Evolutionary conservation across 2,888 invertebrate genomes (phyloP), one percentile per base, ranked within the genome.

Genomic region (Conus canariensis): DNA sequence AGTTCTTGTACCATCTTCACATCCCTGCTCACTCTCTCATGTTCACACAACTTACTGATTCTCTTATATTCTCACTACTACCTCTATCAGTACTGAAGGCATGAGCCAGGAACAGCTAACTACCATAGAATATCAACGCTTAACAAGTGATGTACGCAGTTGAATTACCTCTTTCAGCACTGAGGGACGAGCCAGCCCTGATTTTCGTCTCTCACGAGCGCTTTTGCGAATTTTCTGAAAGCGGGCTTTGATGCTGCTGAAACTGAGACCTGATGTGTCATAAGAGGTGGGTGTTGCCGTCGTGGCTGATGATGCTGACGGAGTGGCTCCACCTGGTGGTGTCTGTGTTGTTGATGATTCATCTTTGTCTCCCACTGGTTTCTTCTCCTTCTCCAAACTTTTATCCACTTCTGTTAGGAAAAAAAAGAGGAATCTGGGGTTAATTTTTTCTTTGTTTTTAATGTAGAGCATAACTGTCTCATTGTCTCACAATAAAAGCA

Each of bases 151-250:
- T 45, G 45, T 4, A 45, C 4, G 45, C 45, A 45, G 45, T 2
- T 45, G 45, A 67, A 25, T 30, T 91, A 95, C 95, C 94, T 95
- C 96, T 91, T 95, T 95, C 60, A 96, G 93, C 45, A 95, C 95
- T 30, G 94, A 94, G 8, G 96, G 96, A 87, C 95, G 91, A 80
- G 92, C 89, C 22, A 90, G 90, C 25, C 90, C 87, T 22, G 91
- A 90, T 87, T 93, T 94, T 58, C 92, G 91, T 45, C 93, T 91
- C 2, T 90, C 88, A 19, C 93, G 91, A 30, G 92, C 93, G 92
- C 94, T 94, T 74, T 88, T 90, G 10, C 94, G 92, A 30, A 94
- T 93, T 77, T 93, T 93, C 88, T 92, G 92, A 74, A 95, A 94
- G 25, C 94, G 91, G 22, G 93, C 92, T 85, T 93, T 91, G 12